Percentiles rank a stretch among this genome's conserved stretches.
Evolutionary conservation across 37 sponge, comb jelly and placozoan genomes (phyloP).

Genomic region (Lycopodina hypogea): DNA sequence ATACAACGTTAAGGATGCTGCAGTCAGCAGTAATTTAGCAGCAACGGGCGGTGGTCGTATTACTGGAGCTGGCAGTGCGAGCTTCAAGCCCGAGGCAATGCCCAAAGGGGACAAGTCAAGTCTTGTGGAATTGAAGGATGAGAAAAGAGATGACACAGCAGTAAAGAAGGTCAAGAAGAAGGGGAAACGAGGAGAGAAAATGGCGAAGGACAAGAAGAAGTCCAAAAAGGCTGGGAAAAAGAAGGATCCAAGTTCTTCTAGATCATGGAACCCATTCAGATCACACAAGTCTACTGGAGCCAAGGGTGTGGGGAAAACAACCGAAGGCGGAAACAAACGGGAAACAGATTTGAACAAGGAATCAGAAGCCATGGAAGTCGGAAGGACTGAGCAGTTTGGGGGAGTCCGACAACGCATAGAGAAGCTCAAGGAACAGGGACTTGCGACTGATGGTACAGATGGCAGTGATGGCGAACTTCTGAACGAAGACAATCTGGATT

Average conservation of each 20-base stretch:
- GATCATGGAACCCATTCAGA: conserved; percentile 2
- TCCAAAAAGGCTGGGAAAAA: conserved; percentile 1
- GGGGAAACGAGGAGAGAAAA: conserved; percentile 1
- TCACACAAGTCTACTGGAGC: neutral
- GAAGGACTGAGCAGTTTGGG: neutral
- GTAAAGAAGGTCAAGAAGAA: neutral
- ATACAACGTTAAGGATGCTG: conserved; percentile 4
- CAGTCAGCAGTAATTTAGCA: no score
- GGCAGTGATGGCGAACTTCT: neutral
- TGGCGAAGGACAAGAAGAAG: conserved; percentile 7
- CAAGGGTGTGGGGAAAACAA: neutral
- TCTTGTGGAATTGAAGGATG: neutral
- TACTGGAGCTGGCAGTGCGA: neutral
- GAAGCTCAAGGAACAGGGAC: conserved; percentile 22
- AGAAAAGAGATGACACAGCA: neutral
- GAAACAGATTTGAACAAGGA: neutral
- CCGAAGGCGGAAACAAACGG: neutral
- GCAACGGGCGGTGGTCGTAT: neutral
- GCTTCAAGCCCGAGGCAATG: neutral
- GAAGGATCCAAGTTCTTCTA: neutral
- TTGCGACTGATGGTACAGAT: conserved; percentile 3
- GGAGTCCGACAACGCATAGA: conserved; percentile 8
- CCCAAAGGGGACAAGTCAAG: neutral
- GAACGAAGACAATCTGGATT: neutral
- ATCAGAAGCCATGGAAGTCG: neutral